These are phyloP conservation scores for Panorpa germanica DNA, from an alignment of 2,888 invertebrate species.

Conservation along the genomic window DNA sequence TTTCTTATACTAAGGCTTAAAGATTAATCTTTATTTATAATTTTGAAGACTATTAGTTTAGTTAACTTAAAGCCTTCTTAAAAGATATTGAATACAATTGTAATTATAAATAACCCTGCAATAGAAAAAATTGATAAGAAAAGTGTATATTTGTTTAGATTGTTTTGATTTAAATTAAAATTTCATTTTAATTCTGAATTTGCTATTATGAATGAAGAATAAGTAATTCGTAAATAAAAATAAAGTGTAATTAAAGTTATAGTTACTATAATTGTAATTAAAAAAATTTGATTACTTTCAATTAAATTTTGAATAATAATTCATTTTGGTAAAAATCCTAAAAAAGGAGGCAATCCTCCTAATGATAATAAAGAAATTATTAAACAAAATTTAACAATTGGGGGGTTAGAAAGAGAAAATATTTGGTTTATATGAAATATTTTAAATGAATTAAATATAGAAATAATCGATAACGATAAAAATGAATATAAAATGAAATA, in stretches of 20 bases:
- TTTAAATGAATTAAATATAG: conserved; percentile 28
- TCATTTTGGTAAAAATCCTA: conserved; percentile 43
- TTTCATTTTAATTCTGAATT: conserved; percentile 28
- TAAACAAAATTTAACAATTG: conserved; percentile 28
- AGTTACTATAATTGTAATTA: conserved; percentile 28
- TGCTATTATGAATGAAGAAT: conserved; percentile 27
- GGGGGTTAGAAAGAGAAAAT: conserved; percentile 22
- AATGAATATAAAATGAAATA: conserved; percentile 28
- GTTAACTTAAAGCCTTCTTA: conserved; percentile 36
- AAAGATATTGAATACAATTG: conserved; percentile 14
- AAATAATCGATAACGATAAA: conserved; percentile 26
- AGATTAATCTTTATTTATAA: conserved; percentile 31
- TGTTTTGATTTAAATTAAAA: conserved; percentile 20
- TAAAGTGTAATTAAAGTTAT: conserved; percentile 32
- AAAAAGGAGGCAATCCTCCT: conserved; percentile 36
- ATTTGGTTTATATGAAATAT: conserved; percentile 31
- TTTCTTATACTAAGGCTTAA: conserved; percentile 33
- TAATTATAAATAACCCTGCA: conserved; percentile 17
- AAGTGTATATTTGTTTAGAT: conserved; percentile 16
- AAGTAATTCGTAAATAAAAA: conserved; percentile 32
- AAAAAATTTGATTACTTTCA: conserved; percentile 22
- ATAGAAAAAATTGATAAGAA: conserved; percentile 16
- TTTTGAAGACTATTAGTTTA: conserved; percentile 45
- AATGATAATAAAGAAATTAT: conserved; percentile 33
- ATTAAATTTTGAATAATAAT: conserved; percentile 32